Evolutionary conservation across 1,140 invertebrate species (phyloP).

Genomic region (Eumeta japonica): DNA sequence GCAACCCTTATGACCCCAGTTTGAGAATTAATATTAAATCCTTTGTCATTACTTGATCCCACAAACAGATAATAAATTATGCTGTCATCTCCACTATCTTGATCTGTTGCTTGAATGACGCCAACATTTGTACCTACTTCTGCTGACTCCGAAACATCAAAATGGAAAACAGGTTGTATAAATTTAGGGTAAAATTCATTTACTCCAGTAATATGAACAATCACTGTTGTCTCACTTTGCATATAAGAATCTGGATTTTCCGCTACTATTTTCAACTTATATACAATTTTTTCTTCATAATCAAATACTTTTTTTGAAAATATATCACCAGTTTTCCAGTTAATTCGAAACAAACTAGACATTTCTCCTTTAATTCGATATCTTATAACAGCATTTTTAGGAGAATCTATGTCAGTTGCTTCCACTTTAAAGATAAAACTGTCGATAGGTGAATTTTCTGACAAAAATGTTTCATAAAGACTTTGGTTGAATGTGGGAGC

Average conservation of each 20-base stretch:
- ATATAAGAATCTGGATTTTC: constrained; percentile 84
- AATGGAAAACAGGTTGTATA: constrained; percentile 86
- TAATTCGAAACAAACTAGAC: constrained; percentile 77
- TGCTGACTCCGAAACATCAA: constrained; percentile 91
- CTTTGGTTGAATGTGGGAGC: constrained; percentile 78
- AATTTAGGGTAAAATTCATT: constrained; percentile 94
- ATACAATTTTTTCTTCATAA: constrained; percentile 81
- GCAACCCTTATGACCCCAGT: constrained; percentile 83
- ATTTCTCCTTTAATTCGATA: constrained; percentile 81
- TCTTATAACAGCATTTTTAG: constrained; percentile 84
- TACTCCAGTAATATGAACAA: constrained; percentile 80
- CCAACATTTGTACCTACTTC: constrained; percentile 84
- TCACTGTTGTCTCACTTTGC: constrained; percentile 70
- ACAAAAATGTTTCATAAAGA: constrained; percentile 74
- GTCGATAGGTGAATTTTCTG: constrained; percentile 78
- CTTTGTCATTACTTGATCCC: constrained; percentile 88
- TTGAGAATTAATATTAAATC: constrained; percentile 83
- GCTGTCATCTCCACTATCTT: constrained; percentile 89
- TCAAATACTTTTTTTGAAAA: constrained; percentile 79
- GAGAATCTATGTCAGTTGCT: constrained; percentile 87
- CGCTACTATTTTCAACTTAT: constrained; percentile 79
- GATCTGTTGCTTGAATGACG: constrained; percentile 83
- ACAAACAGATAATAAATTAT: constrained; percentile 89
- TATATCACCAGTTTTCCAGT: constrained; percentile 74
- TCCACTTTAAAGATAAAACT: constrained; percentile 74